Evolutionary conservation across 2,113 vertebrate genomes (phyloP).

Genomic region (Andinoacara biseriatus): DNA sequence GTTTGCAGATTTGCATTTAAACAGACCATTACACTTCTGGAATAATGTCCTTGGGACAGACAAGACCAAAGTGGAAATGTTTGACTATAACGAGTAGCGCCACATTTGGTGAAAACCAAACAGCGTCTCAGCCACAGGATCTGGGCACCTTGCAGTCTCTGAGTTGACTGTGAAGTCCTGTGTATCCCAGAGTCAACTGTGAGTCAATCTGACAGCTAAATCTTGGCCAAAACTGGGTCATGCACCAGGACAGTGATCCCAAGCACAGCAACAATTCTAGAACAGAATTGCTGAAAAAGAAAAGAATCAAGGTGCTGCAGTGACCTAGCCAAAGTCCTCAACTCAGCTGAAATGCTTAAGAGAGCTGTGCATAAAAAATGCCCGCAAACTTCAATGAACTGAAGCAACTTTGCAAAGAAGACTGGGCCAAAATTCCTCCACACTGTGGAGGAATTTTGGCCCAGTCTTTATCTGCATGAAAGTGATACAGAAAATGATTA

Average conservation of each 20-base stretch:
- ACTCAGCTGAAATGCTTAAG: not conserved
- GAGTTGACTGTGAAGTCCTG: not conserved
- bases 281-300: not conserved
- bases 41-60: not conserved
- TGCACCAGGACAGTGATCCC: not conserved
- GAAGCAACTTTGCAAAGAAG: not conserved
- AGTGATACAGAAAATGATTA: not conserved
- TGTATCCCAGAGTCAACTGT: not conserved
- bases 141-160: not conserved
- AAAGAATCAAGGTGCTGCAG: not conserved
- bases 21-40: not conserved
- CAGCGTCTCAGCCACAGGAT: not conserved
- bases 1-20: not conserved
- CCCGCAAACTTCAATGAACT: not conserved
- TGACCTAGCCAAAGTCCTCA: not conserved
- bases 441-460: not conserved
- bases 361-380: not conserved
- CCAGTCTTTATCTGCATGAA: not conserved
- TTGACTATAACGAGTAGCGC: not conserved
- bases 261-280: not conserved
- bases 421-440: conserved; percentile 8
- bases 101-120: not conserved
- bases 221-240: not conserved
- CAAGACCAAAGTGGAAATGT: not conserved
- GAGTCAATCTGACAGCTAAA: not conserved